Percentiles rank a stretch among this genome's conserved stretches.
Conservation (phyloP, 2,113 vertebrate species). For the Formicarius rufipectus region DNA sequence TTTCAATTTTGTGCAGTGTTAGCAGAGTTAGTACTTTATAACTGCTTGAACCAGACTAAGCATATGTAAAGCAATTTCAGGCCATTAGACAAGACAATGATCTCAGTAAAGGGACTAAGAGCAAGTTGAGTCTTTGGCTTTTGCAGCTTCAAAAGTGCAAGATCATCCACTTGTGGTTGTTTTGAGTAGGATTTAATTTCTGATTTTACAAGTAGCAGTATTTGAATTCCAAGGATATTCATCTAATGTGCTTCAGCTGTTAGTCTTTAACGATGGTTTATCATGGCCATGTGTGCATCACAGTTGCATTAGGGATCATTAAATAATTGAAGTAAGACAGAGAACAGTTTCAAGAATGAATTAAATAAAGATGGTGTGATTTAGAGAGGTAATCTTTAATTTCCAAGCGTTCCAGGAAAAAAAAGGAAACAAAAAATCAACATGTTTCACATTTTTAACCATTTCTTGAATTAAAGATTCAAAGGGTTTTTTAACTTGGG, state of each 20-base stretch:
- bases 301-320: neutral
- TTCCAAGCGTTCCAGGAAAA: neutral
- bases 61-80: slow-evolving; percentile 29
- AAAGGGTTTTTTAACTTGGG: neutral
- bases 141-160: slow-evolving; percentile 27
- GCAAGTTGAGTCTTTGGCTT: neutral
- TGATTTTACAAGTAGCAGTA: neutral
- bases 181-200: slow-evolving; percentile 43
- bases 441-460: neutral
- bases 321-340: neutral
- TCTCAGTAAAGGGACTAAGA: neutral
- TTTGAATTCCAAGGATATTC: neutral
- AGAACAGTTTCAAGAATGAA: neutral
- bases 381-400: neutral
- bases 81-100: slow-evolving; percentile 33
- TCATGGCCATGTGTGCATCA: neutral
- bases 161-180: neutral
- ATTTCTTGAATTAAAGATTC: neutral
- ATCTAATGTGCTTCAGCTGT: neutral
- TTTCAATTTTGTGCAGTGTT: neutral
- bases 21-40: slow-evolving; percentile 9
- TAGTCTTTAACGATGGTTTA: neutral
- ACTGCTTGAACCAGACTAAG: neutral
- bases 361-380: neutral
- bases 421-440: neutral